Evolutionary conservation across 2,113 vertebrate genomes (phyloP).

Genomic region (Panurus biarmicus): DNA sequence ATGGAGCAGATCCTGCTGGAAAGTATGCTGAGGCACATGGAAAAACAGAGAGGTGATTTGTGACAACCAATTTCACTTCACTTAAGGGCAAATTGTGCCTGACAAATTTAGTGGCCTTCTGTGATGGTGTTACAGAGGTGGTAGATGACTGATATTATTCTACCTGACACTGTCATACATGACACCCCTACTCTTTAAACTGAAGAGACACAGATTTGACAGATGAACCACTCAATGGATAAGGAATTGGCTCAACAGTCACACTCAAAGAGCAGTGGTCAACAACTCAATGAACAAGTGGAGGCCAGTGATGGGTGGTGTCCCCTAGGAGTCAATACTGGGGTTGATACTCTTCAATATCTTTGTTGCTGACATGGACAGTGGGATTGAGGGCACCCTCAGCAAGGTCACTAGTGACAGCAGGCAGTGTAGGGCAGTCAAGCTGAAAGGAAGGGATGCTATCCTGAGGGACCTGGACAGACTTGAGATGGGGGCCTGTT

Average conservation of each 20-base stretch:
- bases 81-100: not conserved
- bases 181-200: not conserved
- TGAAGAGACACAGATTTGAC: not conserved
- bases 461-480: not conserved
- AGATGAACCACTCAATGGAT: not conserved
- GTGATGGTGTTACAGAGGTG: not conserved
- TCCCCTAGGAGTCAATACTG: not conserved
- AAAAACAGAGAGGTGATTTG: not conserved
- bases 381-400: not conserved
- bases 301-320: not conserved
- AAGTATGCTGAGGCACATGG: not conserved
- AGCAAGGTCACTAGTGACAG: not conserved
- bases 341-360: not conserved
- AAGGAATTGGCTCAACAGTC: not conserved
- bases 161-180: not conserved
- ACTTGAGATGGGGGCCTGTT: not conserved
- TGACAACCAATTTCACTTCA: not conserved
- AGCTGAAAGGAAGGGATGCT: not conserved
- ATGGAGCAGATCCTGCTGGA: not conserved
- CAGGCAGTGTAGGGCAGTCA: not conserved
- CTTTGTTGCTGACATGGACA: not conserved
- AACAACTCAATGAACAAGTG: not conserved
- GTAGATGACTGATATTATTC: not conserved
- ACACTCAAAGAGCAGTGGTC: not conserved
- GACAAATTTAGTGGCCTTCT: not conserved